Evolutionary conservation across 2,797 vertebrate genomes (phyloP).

Genomic region (Choloepus didactylus): DNA sequence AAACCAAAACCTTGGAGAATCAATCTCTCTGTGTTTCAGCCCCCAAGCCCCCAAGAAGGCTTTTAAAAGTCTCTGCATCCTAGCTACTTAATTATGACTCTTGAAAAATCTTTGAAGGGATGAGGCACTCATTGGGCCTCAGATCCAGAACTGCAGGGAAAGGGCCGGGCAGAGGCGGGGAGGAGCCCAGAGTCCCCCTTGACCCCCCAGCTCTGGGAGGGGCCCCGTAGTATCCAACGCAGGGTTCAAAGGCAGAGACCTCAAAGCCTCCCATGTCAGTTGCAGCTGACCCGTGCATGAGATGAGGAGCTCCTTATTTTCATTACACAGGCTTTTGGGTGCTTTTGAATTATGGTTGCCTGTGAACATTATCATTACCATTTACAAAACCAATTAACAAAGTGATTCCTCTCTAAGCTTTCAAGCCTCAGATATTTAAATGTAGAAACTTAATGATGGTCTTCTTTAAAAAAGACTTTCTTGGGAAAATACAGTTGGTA

Average conservation of each 20-base stretch:
- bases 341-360: not conserved
- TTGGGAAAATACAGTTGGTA: not conserved
- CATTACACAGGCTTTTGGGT: not conserved
- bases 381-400: conserved; percentile 52
- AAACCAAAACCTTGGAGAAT: not conserved
- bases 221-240: not conserved
- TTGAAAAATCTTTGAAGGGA: not conserved
- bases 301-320: too few relatives aligned
- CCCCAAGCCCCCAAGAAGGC: not conserved
- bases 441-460: not conserved
- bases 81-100: not conserved
- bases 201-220: not conserved
- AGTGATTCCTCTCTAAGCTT: not conserved
- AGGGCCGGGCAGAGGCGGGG: not conserved
- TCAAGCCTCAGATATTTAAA: not conserved
- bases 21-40: not conserved
- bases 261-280: not conserved
- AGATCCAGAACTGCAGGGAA: not conserved
- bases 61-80: not conserved
- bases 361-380: not conserved
- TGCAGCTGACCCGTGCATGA: not conserved
- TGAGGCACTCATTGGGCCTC: not conserved
- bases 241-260: not conserved
- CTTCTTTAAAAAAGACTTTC: conserved; percentile 28
- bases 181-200: not conserved